Conservation (phyloP, 2,797 vertebrate genomes). For the Alcedo quadribrachys region DNA sequence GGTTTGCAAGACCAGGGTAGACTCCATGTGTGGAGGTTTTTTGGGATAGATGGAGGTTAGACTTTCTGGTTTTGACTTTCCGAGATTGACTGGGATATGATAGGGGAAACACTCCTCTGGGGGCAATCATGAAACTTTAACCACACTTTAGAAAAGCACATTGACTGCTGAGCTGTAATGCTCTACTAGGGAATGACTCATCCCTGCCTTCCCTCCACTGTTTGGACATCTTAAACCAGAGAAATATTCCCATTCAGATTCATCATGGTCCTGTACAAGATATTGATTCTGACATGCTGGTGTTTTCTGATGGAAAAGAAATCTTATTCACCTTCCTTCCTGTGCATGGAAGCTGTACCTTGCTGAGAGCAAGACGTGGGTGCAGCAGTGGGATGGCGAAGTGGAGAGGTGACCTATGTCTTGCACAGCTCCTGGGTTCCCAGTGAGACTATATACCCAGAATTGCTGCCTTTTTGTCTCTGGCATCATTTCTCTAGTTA, state of each 20-base stretch:
- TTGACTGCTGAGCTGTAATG: background rate
- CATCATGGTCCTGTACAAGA: background rate
- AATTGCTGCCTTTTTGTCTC: background rate
- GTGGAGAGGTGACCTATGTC: background rate
- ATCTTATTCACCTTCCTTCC: background rate
- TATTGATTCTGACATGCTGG: background rate
- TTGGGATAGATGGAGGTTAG: background rate
- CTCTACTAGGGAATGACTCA: background rate
- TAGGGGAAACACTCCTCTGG: background rate
- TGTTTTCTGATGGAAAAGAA: background rate
- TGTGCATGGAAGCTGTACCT: background rate
- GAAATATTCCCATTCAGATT: background rate
- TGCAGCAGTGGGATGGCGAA: background rate
- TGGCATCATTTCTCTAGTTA: background rate
- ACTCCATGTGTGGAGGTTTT: background rate
- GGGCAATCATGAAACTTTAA: background rate
- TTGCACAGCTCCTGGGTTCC: background rate
- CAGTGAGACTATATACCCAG: rapidly evolving
- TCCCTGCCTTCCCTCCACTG: background rate
- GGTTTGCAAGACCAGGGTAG: background rate
- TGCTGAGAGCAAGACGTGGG: background rate
- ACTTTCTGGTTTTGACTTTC: background rate
- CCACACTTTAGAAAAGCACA: background rate
- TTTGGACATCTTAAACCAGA: background rate
- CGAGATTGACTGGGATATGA: background rate